Conservation (phyloP, 1,140 invertebrate genomes). For the Penaeus vannamei region DNA sequence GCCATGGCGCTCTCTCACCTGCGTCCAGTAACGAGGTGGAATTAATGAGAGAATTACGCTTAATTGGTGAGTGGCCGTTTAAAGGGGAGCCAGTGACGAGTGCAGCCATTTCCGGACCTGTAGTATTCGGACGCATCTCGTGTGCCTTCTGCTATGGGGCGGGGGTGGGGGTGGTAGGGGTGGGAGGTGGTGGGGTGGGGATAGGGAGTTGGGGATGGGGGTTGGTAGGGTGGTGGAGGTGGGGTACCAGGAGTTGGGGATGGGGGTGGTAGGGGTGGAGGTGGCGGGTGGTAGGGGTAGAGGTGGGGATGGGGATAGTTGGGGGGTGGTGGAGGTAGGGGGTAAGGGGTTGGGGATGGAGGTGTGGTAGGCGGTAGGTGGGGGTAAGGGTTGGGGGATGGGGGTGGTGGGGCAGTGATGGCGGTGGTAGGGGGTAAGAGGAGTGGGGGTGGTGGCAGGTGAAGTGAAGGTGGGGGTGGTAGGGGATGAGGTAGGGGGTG, state of each 20-base stretch:
- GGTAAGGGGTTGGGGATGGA: no score
- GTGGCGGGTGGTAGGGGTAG: neutral
- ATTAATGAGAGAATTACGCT: constrained; percentile 62
- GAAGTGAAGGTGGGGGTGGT: neutral
- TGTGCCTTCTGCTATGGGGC: no score
- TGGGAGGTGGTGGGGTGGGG: no score
- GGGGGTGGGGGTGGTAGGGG: no score
- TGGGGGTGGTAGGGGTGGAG: neutral
- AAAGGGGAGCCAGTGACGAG: constrained; percentile 51
- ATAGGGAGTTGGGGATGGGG: neutral
- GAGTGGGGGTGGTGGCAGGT: no score
- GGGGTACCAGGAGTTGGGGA: neutral
- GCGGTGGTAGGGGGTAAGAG: neutral
- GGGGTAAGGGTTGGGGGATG: no score
- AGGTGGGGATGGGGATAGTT: neutral
- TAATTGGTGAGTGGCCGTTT: constrained; percentile 55
- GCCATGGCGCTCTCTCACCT: constrained; percentile 25
- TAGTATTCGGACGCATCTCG: no score
- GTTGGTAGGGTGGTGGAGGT: no score
- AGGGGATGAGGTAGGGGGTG: neutral
- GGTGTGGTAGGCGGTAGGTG: no score
- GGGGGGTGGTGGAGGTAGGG: no score
- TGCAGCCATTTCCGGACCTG: neutral
- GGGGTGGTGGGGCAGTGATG: no score
- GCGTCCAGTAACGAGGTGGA: constrained; percentile 55